Percentiles rank a stretch among this genome's conserved stretches.
phyloP scores from a whole-genome alignment of 1,140 invertebrate genomes.

The Condylostylus longicornis region DNA sequence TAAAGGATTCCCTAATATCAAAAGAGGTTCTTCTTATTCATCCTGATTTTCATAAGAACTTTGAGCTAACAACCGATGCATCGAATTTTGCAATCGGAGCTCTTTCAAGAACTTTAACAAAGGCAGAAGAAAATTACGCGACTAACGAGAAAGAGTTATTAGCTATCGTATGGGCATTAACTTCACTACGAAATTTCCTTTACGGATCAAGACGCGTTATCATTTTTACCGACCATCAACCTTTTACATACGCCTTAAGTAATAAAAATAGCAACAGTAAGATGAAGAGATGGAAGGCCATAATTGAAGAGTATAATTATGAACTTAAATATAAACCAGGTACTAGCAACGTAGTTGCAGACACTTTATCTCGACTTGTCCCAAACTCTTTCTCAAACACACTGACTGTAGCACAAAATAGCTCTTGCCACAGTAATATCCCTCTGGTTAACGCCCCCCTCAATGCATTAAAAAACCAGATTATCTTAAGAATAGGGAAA shows the following conservation, averaged over 20 bases:
- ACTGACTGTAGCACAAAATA: no score
- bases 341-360: slow-evolving; percentile 10
- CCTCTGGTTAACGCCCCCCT: slow-evolving; percentile 1
- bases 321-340: slow-evolving; percentile 18
- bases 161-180: slow-evolving; percentile 23
- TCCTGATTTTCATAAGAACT: slow-evolving; percentile 19
- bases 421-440: slow-evolving; percentile 1
- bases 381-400: neutral
- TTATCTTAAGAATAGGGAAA: slow-evolving; percentile 2
- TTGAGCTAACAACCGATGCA: slow-evolving; percentile 21
- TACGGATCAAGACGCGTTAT: slow-evolving; percentile 19
- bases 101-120: slow-evolving; percentile 21
- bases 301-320: slow-evolving; percentile 23
- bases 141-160: slow-evolving; percentile 17
- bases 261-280: slow-evolving; percentile 22
- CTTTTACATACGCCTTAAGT: slow-evolving; percentile 27
- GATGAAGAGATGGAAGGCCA: slow-evolving; percentile 26
- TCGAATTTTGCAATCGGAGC: slow-evolving; percentile 17
- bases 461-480: slow-evolving; percentile 5
- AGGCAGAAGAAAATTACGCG: slow-evolving; percentile 17
- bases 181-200: slow-evolving; percentile 23
- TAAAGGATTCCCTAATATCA: slow-evolving; percentile 28
- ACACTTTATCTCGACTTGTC: slow-evolving; percentile 3
- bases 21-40: slow-evolving; percentile 25
- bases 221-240: slow-evolving; percentile 23